These are phyloP conservation scores for Chrysomallon squamiferum DNA, from an alignment of 1,140 invertebrate genomes.

Conservation along the genomic window DNA sequence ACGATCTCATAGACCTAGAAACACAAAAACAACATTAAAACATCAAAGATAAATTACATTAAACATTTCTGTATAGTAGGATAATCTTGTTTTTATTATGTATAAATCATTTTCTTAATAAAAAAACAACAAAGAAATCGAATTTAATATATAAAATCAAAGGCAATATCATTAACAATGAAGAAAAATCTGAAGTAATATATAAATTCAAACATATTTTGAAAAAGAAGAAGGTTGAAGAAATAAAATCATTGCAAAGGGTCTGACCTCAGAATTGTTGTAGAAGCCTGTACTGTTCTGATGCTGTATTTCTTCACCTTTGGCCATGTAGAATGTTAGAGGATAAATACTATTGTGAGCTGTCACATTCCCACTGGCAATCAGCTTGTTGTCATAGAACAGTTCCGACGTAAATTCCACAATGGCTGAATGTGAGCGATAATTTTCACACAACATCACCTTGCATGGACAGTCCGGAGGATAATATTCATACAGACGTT, in stretches of 20 bases:
- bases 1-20: slow-evolving; percentile 75
- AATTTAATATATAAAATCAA: too few species aligned
- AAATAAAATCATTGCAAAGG: too few species aligned
- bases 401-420: slow-evolving; percentile 81
- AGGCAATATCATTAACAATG: too few species aligned
- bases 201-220: too few species aligned
- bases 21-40: slow-evolving; percentile 9
- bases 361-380: slow-evolving; percentile 74
- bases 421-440: slow-evolving; percentile 84
- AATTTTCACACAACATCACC: slow-evolving; percentile 85
- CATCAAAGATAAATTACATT: not conserved
- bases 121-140: too few species aligned
- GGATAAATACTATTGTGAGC: slow-evolving; percentile 76
- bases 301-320: slow-evolving; percentile 77
- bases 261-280: slow-evolving; percentile 79
- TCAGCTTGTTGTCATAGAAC: slow-evolving; percentile 82
- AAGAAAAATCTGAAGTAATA: too few species aligned
- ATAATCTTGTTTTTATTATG: too few species aligned
- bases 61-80: not conserved
- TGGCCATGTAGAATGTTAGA: slow-evolving; percentile 82
- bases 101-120: too few species aligned
- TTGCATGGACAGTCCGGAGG: slow-evolving; percentile 78
- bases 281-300: slow-evolving; percentile 85
- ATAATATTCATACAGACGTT: slow-evolving; percentile 82
- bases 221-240: too few species aligned